A percentile compares a stretch with the other conserved stretches of the same genome.
Evolutionary conservation across 2,113 vertebrate species (phyloP).

Genomic region (Geothlypis trichas): DNA sequence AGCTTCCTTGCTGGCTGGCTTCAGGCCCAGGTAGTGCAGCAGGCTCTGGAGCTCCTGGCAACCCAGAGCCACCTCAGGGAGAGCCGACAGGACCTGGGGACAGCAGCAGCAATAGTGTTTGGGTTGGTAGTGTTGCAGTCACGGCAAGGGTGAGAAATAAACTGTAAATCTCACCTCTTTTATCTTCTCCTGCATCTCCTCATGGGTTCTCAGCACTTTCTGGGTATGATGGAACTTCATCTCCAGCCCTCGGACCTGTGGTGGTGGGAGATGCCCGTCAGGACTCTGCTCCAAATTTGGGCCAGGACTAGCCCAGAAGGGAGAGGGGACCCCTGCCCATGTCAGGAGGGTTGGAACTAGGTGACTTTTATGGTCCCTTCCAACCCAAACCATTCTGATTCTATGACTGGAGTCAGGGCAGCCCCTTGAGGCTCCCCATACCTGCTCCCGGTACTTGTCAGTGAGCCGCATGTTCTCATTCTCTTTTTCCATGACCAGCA

Average conservation of each 20-base stretch:
- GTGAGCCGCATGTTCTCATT: conserved; percentile 53
- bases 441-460: conserved; percentile 62
- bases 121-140: not conserved
- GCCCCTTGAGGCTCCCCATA: not conserved
- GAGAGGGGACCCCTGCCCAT: not conserved
- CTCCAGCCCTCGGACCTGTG: not conserved
- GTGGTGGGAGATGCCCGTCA: not conserved
- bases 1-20: not conserved
- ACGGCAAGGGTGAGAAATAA: not conserved
- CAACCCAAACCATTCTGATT: not conserved
- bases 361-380: not conserved
- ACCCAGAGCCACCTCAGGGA: not conserved
- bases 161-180: conserved; percentile 25
- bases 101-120: rapidly evolving
- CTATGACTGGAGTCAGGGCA: not conserved
- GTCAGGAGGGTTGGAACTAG: not conserved
- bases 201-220: not conserved
- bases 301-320: not conserved
- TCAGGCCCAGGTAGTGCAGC: conserved; percentile 16
- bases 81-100: not conserved
- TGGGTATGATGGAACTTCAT: not conserved
- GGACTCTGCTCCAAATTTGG: not conserved
- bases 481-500: conserved; percentile 68
- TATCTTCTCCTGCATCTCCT: conserved; percentile 7
- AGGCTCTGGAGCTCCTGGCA: conserved; percentile 62